Conservation (phyloP, 2,797 vertebrate genomes). For the Lagodon rhomboides region DNA sequence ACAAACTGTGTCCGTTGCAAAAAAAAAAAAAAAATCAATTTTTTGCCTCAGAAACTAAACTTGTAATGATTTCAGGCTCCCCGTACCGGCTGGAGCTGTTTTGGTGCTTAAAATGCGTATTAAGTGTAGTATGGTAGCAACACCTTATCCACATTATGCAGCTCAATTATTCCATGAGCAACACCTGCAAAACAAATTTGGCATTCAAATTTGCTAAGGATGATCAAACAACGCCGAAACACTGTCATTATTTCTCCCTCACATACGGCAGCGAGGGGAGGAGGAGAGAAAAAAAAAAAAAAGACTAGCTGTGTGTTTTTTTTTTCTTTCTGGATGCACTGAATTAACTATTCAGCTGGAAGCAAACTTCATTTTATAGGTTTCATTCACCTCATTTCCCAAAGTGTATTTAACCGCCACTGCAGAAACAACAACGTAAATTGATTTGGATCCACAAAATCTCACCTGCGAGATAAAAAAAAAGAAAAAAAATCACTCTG, state of each 20-base stretch:
- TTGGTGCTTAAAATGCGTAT: slow-evolving; percentile 83
- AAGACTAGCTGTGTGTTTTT: slow-evolving; percentile 49
- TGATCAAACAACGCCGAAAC: slow-evolving; percentile 90
- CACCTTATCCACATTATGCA: slow-evolving; percentile 89
- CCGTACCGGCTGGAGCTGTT: slow-evolving; percentile 74
- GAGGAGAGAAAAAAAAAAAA: slow-evolving; percentile 54
- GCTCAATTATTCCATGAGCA: slow-evolving; percentile 88
- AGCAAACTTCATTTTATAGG: slow-evolving; percentile 90
- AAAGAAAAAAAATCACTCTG: slow-evolving; percentile 24
- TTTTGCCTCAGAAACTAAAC: slow-evolving; percentile 58
- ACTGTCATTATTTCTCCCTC: slow-evolving; percentile 91
- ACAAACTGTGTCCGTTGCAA: slow-evolving; percentile 43
- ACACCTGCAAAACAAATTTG: slow-evolving; percentile 92
- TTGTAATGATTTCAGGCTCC: slow-evolving; percentile 72
- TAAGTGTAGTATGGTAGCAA: slow-evolving; percentile 86
- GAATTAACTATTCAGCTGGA: slow-evolving; percentile 88
- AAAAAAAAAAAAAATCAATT: slow-evolving; percentile 49
- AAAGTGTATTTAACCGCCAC: slow-evolving; percentile 82
- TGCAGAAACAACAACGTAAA: slow-evolving; percentile 80
- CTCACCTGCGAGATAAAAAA: slow-evolving; percentile 71
- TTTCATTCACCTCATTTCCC: slow-evolving; percentile 87
- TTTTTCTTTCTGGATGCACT: slow-evolving; percentile 78
- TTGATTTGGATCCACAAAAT: slow-evolving; percentile 82
- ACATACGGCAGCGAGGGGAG: slow-evolving; percentile 75
- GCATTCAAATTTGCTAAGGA: slow-evolving; percentile 89